Percentiles rank a stretch among this genome's conserved stretches.
Conservation (phyloP, 2,888 invertebrate species). For the Hypena proboscidalis region DNA sequence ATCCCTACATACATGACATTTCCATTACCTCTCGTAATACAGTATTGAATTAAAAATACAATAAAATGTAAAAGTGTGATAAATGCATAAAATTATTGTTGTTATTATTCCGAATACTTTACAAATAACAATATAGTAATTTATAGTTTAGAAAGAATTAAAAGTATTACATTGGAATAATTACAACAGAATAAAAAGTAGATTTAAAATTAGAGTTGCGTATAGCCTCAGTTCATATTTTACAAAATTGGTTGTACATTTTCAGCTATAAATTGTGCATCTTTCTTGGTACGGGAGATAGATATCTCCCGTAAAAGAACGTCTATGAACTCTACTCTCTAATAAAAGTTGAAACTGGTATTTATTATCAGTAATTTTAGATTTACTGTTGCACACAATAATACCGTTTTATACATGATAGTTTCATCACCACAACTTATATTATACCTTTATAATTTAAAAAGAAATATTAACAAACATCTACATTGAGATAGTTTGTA, state of each 20-base stretch:
- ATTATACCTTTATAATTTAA: too few species aligned
- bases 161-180: slow-evolving; percentile 11
- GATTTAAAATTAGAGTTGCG: slow-evolving; percentile 8
- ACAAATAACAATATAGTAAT: background rate
- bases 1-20: slow-evolving; percentile 21
- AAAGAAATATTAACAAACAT: too few species aligned
- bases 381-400: too few species aligned
- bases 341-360: too few species aligned
- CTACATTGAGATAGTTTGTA: too few species aligned
- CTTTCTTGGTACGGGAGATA: too few species aligned
- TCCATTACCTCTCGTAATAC: slow-evolving; percentile 24
- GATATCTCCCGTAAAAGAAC: too few species aligned
- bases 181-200: slow-evolving; percentile 14
- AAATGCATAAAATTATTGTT: slow-evolving; percentile 12
- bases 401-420: slow-evolving; percentile 7
- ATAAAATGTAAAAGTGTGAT: slow-evolving; percentile 15
- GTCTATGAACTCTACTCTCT: too few species aligned
- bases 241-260: background rate
- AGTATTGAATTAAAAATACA: slow-evolving; percentile 24
- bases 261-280: slow-evolving; percentile 6
- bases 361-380: too few species aligned
- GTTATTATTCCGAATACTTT: slow-evolving; percentile 19
- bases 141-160: too few species aligned
- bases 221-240: slow-evolving; percentile 31
- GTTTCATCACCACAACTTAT: slow-evolving; percentile 28